Base-by-base conservation (phyloP, 2,888 invertebrate species). In the Blastobasis lacticolella region DNA sequence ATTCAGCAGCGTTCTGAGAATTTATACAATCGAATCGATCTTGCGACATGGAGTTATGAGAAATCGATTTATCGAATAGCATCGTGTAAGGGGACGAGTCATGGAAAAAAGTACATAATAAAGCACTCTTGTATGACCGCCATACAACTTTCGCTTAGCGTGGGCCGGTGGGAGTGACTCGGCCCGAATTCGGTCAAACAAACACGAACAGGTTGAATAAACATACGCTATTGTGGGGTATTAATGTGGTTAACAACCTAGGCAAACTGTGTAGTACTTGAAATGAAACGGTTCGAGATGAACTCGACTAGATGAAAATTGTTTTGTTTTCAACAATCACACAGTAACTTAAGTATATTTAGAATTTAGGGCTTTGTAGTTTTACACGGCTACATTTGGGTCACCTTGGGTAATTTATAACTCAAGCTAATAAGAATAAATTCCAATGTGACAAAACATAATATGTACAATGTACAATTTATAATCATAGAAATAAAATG, bases 181-280 rank as follows among this genome's bases (percentile, higher is more conserved):
- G 60, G 62, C 60, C 68, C 69, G 60, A 75, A 78, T 75, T 78
- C 74, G 75, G 69, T 71, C 73, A 70, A 65, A 74, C 71, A 75
- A 73, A 77, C 75, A 78, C 61, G 73, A 78, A 78, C 85, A 84
- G 81, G 81, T 86, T 81, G 79, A 71, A 72, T 72, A 73, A 69
- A 75, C 70, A 73, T 10, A 23, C 23, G 23, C 23, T 23, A 23
- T 23, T 23, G 23, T 23, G 23, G 23, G 23, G 23, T 23, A 23
- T 23, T 23, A 23, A 23, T 23, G 23, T 23, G 23, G 23, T 23
- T 23, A 23, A 23, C 23, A 23, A 23, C 23, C 23, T 23, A 23
- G 23, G 23, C 23, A 23, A 23, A 23, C 23, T 23, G 23, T 23
- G 23, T 23, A 23, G 23, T 23, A 23, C 23, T 23, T 23, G 3